Conservation (phyloP, 2,113 vertebrate genomes). For the Ctenodactylus gundi region DNA sequence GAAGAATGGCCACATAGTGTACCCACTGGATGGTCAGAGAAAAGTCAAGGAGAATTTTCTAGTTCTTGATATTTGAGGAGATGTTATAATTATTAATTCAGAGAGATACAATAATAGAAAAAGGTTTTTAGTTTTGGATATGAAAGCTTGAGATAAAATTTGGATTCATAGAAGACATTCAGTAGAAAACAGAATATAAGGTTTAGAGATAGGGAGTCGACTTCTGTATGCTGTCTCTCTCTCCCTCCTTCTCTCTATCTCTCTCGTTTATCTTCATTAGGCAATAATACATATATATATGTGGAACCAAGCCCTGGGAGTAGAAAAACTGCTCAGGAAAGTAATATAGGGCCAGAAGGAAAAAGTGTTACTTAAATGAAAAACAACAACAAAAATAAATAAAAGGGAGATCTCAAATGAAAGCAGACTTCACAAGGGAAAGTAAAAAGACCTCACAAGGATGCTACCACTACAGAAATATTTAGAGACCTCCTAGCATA, state of each 20-base stretch:
- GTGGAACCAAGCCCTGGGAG: not conserved
- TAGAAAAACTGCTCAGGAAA: not conserved
- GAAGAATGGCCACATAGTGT: not conserved
- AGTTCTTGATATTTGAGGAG: not conserved
- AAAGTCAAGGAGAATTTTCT: not conserved
- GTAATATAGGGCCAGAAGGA: not conserved
- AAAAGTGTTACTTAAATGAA: not conserved
- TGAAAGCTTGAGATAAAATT: not conserved
- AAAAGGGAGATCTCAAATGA: not conserved
- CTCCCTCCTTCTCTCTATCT: too few relatives aligned
- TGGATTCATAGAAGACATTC: not conserved
- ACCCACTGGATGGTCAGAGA: not conserved
- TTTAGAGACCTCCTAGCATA: not conserved
- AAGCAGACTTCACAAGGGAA: not conserved
- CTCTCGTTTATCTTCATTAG: not conserved
- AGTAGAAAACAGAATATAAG: not conserved
- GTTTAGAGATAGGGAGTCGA: not conserved
- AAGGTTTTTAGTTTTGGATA: not conserved
- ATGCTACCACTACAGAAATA: not conserved
- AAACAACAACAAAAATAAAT: not conserved
- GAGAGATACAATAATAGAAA: not conserved
- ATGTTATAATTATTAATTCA: not conserved
- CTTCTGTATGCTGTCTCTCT: too few relatives aligned
- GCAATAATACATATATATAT: not conserved
- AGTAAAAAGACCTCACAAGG: not conserved